Evolutionary conservation across 2,888 invertebrate genomes (phyloP), one percentile per base, ranked within the genome.

Genomic region (Argyresthia goedartella): DNA sequence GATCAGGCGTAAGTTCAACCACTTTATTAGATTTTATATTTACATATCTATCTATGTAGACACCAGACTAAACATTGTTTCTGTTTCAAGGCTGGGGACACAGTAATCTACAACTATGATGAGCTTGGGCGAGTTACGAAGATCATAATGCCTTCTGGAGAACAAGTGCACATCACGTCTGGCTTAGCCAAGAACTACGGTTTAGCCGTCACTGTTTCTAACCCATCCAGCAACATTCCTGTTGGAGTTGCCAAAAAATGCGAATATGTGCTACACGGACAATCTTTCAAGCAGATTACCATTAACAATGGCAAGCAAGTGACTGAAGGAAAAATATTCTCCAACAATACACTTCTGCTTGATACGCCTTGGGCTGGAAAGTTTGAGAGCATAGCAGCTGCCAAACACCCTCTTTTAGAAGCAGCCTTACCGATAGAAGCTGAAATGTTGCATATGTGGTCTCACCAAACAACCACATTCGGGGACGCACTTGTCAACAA

Each of bases 41-140:
- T 41, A 8, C 14, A 47, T 11, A n/a, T 25, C 25, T 25, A 25
- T 25, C 25, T 25, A 25, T 25, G 6, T 25, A n/a, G 41, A 41
- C 7, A 41, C 11, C 11, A 41, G n/a, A 41, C 13, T 41, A 13
- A 41, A 2, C 13, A 41, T 41, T 34, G 25, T 36, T 44, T 62
- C 59, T 39, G 59, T 79, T 82, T 51, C 67, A 92, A 25, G 92
- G 94, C 94, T 57, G 93, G 93, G 16, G 94, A 95, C 67, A 94
- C 96, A 0, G 95, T 93, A 59, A 93, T 96, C 62, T 98, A 97
- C 77, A 93, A 94, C 66, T 98, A 97, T 67, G 96, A 98, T 67
- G 91, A 92, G 73, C 89, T 95, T 57, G 98, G 98, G 1, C 89
- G 97, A 46, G 92, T 96, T 3, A 93, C 92, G 0, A 92, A 93